Evolutionary conservation across 2,888 invertebrate species (phyloP).

Genomic region (Schizotus pectinicornis): DNA sequence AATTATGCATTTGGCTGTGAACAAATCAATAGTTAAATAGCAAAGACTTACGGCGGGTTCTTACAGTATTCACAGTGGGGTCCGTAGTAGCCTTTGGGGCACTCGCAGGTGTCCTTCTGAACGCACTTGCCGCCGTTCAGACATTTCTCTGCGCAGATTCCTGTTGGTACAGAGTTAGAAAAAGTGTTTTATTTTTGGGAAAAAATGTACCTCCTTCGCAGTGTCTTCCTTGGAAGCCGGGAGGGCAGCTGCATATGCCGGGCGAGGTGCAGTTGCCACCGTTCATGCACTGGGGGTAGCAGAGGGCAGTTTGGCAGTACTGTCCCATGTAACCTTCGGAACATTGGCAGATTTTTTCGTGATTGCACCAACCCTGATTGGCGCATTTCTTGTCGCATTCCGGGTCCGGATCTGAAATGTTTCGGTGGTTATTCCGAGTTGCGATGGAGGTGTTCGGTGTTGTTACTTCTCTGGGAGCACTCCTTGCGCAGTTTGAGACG

Average conservation of each 20-base stretch:
- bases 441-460: background rate
- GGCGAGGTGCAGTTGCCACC: slow-evolving; percentile 91
- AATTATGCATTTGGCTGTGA: slow-evolving; percentile 64
- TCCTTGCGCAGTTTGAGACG: slow-evolving; percentile 88
- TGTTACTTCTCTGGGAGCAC: slow-evolving; percentile 88
- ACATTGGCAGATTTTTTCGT: slow-evolving; percentile 85
- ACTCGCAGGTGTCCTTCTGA: slow-evolving; percentile 92
- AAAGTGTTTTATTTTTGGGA: background rate
- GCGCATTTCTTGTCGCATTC: slow-evolving; percentile 88
- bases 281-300: slow-evolving; percentile 92
- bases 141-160: slow-evolving; percentile 90
- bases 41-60: no score
- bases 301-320: slow-evolving; percentile 86
- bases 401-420: slow-evolving; percentile 76
- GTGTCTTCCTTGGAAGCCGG: slow-evolving; percentile 89
- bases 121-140: slow-evolving; percentile 93
- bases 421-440: background rate
- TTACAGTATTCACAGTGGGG: slow-evolving; percentile 90
- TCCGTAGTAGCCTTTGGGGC: slow-evolving; percentile 90
- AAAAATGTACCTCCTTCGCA: slow-evolving; percentile 80
- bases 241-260: slow-evolving; percentile 84
- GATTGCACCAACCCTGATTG: slow-evolving; percentile 84
- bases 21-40: no score
- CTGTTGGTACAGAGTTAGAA: slow-evolving; percentile 58
- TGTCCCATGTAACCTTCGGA: slow-evolving; percentile 91